A percentile compares a stretch with the other conserved stretches of the same genome.
These are phyloP conservation scores for Pangasius larnaudii DNA, from an alignment of 2,797 vertebrate genomes.

Conservation along the genomic window DNA sequence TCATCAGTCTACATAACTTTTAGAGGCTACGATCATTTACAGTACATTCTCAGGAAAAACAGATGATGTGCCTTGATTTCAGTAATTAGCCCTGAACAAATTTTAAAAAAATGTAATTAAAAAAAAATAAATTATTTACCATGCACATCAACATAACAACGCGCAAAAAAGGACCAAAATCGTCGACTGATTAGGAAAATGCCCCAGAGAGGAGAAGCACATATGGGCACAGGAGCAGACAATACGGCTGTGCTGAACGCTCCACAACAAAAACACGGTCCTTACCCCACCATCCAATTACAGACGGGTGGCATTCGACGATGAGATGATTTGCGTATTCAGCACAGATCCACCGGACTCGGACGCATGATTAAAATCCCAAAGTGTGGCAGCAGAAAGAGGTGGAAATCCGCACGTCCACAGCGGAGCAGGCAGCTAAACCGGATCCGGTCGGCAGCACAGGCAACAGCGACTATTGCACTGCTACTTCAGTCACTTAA, in stretches of 20 bases:
- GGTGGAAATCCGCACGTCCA: conserved; percentile 41
- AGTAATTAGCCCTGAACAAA: neutral
- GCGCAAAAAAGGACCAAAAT: neutral
- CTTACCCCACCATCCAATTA: conserved; percentile 57
- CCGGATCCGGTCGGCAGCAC: conserved; percentile 52
- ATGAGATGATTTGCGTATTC: conserved; percentile 29
- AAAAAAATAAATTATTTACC: neutral
- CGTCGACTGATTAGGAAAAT: conserved; percentile 33
- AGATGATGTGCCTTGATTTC: neutral
- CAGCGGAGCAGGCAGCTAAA: conserved; percentile 40
- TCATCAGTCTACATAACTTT: conserved; percentile 24
- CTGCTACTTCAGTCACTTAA: conserved; percentile 50
- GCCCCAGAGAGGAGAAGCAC: conserved; percentile 46
- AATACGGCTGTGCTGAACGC: conserved; percentile 11
- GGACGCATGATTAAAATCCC: conserved; percentile 61
- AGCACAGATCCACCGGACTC: conserved; percentile 51
- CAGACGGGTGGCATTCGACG: conserved; percentile 53
- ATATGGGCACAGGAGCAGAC: conserved; percentile 58
- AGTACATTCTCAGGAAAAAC: neutral
- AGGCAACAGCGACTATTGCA: conserved; percentile 51
- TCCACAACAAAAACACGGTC: conserved; percentile 32
- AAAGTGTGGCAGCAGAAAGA: conserved; percentile 42
- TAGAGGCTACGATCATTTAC: neutral
- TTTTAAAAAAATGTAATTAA: neutral
- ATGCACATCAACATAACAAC: neutral